phyloP scores from a whole-genome alignment of 1,140 invertebrate genomes.

The Mactra quadrangularis region DNA sequence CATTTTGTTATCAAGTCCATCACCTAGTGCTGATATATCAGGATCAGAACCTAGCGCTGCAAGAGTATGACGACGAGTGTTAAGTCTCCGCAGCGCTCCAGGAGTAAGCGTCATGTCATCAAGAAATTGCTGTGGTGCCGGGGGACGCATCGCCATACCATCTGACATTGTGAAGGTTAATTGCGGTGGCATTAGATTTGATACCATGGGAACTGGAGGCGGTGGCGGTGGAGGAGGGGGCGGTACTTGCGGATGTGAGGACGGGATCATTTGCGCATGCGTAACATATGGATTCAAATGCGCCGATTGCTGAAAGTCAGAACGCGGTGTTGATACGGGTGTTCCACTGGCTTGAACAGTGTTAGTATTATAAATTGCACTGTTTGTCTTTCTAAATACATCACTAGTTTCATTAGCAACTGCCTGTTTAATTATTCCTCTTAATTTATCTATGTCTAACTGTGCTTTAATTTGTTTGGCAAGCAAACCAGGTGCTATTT shows the following conservation, averaged over 20 bases:
- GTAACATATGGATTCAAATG: neutral
- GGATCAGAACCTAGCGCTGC: neutral
- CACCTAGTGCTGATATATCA: neutral
- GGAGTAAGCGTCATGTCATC: neutral
- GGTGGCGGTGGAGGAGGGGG: constrained; percentile 22
- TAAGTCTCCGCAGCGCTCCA: neutral
- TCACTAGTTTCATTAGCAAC: constrained; percentile 17
- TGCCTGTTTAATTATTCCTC: constrained; percentile 34
- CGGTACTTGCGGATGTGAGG: no score
- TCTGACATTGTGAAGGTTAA: no score
- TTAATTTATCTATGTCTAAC: constrained; percentile 40
- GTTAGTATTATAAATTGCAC: constrained; percentile 3
- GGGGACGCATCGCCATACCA: no score
- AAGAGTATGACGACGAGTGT: constrained; percentile 43
- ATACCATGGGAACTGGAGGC: neutral
- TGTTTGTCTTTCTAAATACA: constrained; percentile 6
- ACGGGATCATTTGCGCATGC: neutral
- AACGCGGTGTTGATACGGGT: neutral
- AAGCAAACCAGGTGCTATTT: constrained; percentile 35
- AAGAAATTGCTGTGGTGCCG: neutral
- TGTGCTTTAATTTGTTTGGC: constrained; percentile 56
- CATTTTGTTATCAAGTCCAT: constrained; percentile 12
- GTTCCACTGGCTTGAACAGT: neutral
- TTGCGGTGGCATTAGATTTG: no score
- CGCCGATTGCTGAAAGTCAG: neutral